Percentiles rank a stretch among this genome's conserved stretches.
These are phyloP conservation scores for Solen grandis DNA, from an alignment of 1,140 invertebrate genomes.

Conservation along the genomic window DNA sequence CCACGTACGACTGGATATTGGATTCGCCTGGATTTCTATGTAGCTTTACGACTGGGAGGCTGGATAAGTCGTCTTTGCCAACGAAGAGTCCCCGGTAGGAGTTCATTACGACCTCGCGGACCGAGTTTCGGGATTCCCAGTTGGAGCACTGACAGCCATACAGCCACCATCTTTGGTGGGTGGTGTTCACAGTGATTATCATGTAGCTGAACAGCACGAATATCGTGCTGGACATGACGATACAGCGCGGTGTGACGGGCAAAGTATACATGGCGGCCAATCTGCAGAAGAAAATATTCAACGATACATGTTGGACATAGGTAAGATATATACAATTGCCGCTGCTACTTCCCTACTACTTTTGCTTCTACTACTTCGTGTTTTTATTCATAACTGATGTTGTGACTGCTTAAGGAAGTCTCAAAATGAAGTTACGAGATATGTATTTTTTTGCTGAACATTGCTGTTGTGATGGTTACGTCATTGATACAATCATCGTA, in stretches of 20 bases:
- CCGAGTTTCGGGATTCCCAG: constrained; percentile 49
- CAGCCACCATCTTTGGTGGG: constrained; percentile 56
- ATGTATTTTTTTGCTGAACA: no score
- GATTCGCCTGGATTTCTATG: constrained; percentile 48
- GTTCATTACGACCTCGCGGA: constrained; percentile 49
- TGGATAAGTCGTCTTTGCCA: constrained; percentile 33
- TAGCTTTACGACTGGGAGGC: constrained; percentile 45
- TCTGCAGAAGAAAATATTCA: no score
- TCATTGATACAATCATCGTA: no score
- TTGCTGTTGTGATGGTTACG: no score
- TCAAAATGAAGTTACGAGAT: no score
- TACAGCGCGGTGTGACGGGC: not conserved
- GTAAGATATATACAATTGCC: no score
- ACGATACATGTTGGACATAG: no score
- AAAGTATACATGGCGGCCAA: not conserved
- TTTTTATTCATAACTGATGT: no score
- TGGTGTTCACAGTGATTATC: not conserved
- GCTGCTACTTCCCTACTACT: no score
- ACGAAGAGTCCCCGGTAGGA: constrained; percentile 53
- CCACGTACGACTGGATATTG: constrained; percentile 46
- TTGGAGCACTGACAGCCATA: constrained; percentile 55
- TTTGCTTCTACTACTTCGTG: no score
- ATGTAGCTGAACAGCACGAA: not conserved
- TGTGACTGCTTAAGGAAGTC: no score
- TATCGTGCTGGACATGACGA: not conserved